A percentile compares a stretch with the other conserved stretches of the same genome.
Conservation (phyloP, 2,797 vertebrate species). For the Ptychadena robeensis region DNA sequence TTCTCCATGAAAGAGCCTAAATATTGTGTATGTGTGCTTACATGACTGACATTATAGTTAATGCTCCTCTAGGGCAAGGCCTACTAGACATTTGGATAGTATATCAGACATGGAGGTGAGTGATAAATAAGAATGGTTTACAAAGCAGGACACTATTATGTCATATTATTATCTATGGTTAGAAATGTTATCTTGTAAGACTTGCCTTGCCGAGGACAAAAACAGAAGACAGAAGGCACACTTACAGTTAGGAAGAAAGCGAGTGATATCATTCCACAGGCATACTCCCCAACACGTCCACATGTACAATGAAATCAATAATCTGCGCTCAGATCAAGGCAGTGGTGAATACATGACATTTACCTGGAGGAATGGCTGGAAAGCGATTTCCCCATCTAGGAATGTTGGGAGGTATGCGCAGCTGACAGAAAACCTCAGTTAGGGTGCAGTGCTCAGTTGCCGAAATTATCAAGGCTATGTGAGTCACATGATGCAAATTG, state of each 20-base stretch:
- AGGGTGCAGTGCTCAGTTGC: conserved; percentile 20
- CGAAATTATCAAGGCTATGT: conserved; percentile 24
- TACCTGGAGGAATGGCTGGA: not conserved
- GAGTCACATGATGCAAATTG: conserved; percentile 25
- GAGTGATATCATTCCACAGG: conserved; percentile 21
- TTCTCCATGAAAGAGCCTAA: no score
- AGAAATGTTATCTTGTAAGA: no score
- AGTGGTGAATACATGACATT: not conserved
- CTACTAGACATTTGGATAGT: not conserved
- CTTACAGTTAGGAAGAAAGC: not conserved
- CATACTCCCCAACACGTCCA: conserved; percentile 28
- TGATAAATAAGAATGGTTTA: no score
- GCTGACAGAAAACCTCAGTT: conserved; percentile 11
- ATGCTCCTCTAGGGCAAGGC: not conserved
- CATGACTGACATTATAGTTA: no score
- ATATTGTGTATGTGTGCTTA: no score
- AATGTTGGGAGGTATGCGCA: conserved; percentile 33
- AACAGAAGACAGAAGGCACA: not conserved
- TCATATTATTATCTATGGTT: no score
- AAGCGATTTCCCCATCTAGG: not conserved
- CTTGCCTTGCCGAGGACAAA: not conserved
- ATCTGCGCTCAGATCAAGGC: no score
- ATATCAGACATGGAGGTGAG: not conserved
- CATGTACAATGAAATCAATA: not conserved
- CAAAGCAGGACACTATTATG: no score